phyloP scores from a whole-genome alignment of 2,888 invertebrate genomes.

The Julus scandinavius region DNA sequence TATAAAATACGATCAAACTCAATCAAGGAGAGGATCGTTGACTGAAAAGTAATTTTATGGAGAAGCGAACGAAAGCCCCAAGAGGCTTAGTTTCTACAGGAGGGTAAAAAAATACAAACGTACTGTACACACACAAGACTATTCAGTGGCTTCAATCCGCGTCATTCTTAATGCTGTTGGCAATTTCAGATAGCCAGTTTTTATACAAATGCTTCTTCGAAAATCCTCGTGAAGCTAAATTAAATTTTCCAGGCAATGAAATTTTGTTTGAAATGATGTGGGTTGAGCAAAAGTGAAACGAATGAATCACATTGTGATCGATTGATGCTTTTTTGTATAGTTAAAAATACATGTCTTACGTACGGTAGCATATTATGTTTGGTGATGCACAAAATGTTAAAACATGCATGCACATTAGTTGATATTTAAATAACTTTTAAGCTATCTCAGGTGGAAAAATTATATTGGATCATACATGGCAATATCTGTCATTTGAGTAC shows the following conservation, averaged over 20 bases:
- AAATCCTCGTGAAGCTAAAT: constrained; percentile 31
- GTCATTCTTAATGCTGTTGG: constrained; percentile 37
- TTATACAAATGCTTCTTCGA: constrained; percentile 32
- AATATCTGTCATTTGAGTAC: not conserved
- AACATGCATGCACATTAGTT: not conserved
- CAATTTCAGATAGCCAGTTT: constrained; percentile 39
- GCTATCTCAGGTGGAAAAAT: no score
- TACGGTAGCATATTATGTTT: not conserved
- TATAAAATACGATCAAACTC: constrained; percentile 46
- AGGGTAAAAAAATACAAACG: not conserved
- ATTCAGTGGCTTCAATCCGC: not conserved
- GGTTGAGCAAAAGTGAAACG: not conserved
- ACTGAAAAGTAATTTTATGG: constrained; percentile 46
- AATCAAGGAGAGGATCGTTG: constrained; percentile 44
- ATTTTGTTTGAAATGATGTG: constrained; percentile 4
- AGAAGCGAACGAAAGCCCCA: constrained; percentile 32
- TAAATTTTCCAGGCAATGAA: constrained; percentile 35
- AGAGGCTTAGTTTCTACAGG: constrained; percentile 40
- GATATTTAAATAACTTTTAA: no score
- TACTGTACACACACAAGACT: not conserved
- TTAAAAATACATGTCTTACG: constrained; percentile 37
- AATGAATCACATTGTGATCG: not conserved
- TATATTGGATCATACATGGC: no score
- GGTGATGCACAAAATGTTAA: constrained; percentile 7
- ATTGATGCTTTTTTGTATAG: constrained; percentile 2